A percentile compares a stretch with the other conserved stretches of the same genome.
Conservation (phyloP, 2,113 vertebrate species). For the Carassius auratus region DNA sequence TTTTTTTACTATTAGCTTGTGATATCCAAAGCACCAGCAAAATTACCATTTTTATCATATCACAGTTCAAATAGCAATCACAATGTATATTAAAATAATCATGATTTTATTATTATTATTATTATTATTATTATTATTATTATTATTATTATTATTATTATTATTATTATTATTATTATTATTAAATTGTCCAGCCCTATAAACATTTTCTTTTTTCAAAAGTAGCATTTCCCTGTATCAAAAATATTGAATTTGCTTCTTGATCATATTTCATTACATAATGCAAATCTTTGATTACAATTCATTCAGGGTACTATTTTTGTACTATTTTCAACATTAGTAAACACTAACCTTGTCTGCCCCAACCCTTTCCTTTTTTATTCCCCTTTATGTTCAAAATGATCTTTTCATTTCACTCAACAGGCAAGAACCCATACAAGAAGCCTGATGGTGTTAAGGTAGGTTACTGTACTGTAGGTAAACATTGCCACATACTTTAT, state of each 20-base stretch:
- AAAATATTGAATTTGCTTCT: constrained; percentile 11
- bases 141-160: background rate
- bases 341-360: background rate
- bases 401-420: constrained; percentile 70
- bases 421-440: constrained; percentile 92
- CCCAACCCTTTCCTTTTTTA: background rate
- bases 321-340: background rate
- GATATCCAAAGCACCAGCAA: background rate
- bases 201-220: background rate
- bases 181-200: background rate
- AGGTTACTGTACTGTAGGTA: constrained; percentile 63
- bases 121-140: background rate
- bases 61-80: background rate
- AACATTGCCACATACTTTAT: background rate
- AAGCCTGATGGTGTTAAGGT: constrained; percentile 97
- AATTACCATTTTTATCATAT: background rate
- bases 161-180: background rate
- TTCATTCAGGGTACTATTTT: constrained; percentile 2
- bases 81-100: background rate
- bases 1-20: background rate
- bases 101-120: background rate
- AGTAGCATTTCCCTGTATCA: background rate
- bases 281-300: background rate
- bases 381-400: constrained; percentile 27
- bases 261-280: constrained; percentile 11